These are phyloP conservation scores for Nicator chloris DNA, from an alignment of 2,113 vertebrate genomes.

Conservation along the genomic window DNA sequence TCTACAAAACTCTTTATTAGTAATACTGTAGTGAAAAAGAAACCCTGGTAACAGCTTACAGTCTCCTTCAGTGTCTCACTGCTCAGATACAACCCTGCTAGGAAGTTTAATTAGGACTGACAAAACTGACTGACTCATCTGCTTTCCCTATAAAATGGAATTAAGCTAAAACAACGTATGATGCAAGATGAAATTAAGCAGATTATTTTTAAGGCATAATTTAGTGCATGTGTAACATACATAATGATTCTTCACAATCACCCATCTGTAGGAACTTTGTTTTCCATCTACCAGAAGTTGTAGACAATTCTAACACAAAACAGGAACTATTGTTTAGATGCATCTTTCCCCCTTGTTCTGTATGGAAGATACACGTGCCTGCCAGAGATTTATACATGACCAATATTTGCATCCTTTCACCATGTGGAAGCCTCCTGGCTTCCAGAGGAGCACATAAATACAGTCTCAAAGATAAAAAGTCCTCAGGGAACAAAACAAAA, in stretches of 20 bases:
- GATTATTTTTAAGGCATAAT: not conserved
- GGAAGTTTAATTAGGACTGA: not conserved
- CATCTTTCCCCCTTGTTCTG: not conserved
- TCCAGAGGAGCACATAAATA: not conserved
- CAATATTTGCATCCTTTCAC: not conserved
- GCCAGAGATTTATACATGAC: not conserved
- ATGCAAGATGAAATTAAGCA: not conserved
- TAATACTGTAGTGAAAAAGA: not conserved
- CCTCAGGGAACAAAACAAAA: not conserved
- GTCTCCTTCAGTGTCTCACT: fast-evolving
- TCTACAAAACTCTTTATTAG: not conserved
- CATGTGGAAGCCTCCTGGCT: not conserved
- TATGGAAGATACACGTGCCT: not conserved
- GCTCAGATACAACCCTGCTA: not conserved
- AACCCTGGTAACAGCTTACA: not conserved
- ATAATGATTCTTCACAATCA: not conserved
- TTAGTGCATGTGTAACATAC: not conserved
- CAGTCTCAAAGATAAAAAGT: not conserved
- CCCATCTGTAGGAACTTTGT: not conserved
- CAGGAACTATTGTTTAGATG: not conserved
- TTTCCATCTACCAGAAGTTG: not conserved
- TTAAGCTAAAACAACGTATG: not conserved
- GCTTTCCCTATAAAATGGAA: not conserved
- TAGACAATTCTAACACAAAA: not conserved
- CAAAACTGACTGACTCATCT: not conserved